These are phyloP conservation scores for Lepidocolaptes lacrymiger DNA, from an alignment of 2,797 vertebrate species.

Conservation along the genomic window DNA sequence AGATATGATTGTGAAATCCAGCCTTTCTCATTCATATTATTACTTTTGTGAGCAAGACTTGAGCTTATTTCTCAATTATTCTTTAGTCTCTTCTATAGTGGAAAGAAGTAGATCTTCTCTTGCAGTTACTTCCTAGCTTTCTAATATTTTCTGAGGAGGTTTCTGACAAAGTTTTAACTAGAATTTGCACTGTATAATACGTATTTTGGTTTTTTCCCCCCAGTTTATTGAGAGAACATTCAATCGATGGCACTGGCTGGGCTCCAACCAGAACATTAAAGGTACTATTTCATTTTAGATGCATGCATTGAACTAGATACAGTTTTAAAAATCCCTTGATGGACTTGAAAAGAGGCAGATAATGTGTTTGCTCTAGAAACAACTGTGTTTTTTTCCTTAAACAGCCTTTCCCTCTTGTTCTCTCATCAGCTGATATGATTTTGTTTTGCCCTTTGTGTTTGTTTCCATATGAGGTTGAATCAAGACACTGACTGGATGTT, in stretches of 20 bases:
- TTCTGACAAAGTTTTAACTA: background rate
- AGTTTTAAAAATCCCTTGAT: background rate
- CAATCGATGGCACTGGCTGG: slow-evolving; percentile 99
- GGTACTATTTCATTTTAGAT: slow-evolving; percentile 77
- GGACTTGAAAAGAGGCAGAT: background rate
- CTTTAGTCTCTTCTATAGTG: background rate
- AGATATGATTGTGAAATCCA: background rate
- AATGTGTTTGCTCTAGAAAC: background rate
- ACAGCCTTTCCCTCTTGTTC: background rate
- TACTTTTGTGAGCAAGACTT: background rate
- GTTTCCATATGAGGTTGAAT: background rate
- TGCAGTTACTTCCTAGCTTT: background rate
- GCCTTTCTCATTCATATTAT: background rate
- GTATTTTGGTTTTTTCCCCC: slow-evolving; percentile 59
- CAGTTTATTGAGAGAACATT: slow-evolving; percentile 97
- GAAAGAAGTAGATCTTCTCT: background rate
- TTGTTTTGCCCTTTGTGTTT: background rate
- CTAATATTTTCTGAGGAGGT: background rate
- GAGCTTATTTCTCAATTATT: background rate
- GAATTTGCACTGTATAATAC: background rate
- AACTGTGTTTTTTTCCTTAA: background rate
- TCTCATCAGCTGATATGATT: background rate
- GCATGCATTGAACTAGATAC: background rate
- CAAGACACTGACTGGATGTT: background rate
- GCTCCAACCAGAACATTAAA: slow-evolving; percentile 96